Conservation (phyloP, 2,888 invertebrate species). For the Drosophila nr. medialis region DNA sequence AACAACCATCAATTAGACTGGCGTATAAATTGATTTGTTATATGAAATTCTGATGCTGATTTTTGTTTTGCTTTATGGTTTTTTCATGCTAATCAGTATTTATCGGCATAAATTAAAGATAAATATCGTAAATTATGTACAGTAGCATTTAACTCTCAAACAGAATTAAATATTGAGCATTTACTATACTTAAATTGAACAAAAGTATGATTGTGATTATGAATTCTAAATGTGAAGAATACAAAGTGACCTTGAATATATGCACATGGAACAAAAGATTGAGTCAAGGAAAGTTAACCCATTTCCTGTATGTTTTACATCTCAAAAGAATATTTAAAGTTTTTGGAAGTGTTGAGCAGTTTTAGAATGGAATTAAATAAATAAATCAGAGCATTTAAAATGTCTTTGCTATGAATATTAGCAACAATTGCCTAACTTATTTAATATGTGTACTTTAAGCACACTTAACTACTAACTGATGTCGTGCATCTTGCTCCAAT, state of each 20-base stretch:
- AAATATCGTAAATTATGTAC: background rate
- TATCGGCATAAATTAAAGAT: background rate
- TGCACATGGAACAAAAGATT: background rate
- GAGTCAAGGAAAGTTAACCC: too few relatives aligned
- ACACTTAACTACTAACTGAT: background rate
- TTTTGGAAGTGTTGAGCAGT: background rate
- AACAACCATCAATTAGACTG: slow-evolving; percentile 24
- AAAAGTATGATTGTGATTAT: background rate
- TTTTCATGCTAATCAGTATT: slow-evolving; percentile 23
- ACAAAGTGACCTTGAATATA: slow-evolving; percentile 12
- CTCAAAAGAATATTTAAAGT: slow-evolving; percentile 2
- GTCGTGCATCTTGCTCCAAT: slow-evolving; percentile 8
- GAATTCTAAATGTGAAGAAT: background rate
- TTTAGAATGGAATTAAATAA: background rate
- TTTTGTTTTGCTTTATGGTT: slow-evolving; percentile 5
- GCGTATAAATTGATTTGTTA: slow-evolving; percentile 13
- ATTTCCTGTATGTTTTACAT: slow-evolving; percentile 3
- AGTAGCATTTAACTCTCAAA: background rate
- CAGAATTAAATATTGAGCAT: background rate
- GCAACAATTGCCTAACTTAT: background rate
- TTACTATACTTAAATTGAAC: background rate
- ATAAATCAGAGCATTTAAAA: background rate
- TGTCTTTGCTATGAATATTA: background rate
- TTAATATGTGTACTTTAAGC: background rate
- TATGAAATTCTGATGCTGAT: slow-evolving; percentile 35